Evolutionary conservation across 2,888 invertebrate genomes (phyloP).

Genomic region (Calameuta idolon): DNA sequence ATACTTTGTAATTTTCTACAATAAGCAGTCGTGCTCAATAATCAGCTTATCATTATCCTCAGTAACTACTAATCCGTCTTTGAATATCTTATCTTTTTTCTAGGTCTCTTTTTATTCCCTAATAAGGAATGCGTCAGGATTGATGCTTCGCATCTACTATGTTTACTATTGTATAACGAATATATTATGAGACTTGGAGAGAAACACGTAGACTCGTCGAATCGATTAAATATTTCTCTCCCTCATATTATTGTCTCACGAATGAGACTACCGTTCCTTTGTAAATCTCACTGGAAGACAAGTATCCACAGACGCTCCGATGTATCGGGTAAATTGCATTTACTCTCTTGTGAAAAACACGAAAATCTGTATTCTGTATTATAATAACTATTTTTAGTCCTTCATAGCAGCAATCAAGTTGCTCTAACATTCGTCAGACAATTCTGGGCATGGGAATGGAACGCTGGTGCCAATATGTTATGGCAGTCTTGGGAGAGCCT

Average conservation of each 20-base stretch:
- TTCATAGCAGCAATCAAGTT: constrained; percentile 35
- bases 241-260: constrained; percentile 66
- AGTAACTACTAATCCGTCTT: constrained; percentile 13
- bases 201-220: constrained; percentile 34
- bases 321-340: constrained; percentile 48
- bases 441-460: constrained; percentile 61
- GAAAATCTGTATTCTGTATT: neutral
- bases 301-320: constrained; percentile 64
- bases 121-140: constrained; percentile 69
- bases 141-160: constrained; percentile 69
- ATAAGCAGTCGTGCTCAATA: neutral
- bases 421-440: constrained; percentile 50
- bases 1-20: constrained; percentile 8
- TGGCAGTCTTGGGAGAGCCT: constrained; percentile 46
- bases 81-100: constrained; percentile 36
- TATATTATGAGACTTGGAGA: constrained; percentile 53
- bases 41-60: constrained; percentile 10
- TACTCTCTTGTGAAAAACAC: neutral
- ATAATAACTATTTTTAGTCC: constrained; percentile 10
- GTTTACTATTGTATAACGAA: constrained; percentile 68
- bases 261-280: constrained; percentile 68
- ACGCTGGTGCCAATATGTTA: constrained; percentile 45
- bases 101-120: constrained; percentile 70
- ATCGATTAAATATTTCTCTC: constrained; percentile 64
- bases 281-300: constrained; percentile 67